Percentiles rank a stretch among this genome's conserved stretches.
phyloP scores from a whole-genome alignment of 2,113 vertebrate genomes.

The Elephantulus edwardii region DNA sequence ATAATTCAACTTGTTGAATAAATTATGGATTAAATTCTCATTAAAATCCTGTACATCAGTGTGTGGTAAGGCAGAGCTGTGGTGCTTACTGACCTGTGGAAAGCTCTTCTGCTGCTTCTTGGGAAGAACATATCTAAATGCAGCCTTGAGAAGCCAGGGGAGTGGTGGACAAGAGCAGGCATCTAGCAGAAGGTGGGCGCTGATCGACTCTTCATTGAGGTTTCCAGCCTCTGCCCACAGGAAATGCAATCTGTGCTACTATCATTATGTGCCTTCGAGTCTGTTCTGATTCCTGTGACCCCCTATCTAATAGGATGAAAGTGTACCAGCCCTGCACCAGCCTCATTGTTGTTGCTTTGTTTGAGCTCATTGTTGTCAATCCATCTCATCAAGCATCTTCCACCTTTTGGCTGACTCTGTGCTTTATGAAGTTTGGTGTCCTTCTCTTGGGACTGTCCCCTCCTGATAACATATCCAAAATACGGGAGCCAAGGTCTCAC shows the following conservation, averaged over 20 bases:
- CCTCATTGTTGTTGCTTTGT: too few species aligned
- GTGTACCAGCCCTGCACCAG: background rate
- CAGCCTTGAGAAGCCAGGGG: background rate
- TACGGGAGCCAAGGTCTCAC: background rate
- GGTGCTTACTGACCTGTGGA: background rate
- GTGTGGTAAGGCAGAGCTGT: background rate
- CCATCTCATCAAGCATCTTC: background rate
- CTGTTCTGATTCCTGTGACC: background rate
- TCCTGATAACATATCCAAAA: background rate
- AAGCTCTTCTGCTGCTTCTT: background rate
- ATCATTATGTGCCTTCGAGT: background rate
- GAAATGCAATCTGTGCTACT: background rate
- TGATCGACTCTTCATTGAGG: background rate
- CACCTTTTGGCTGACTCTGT: background rate
- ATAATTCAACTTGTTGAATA: constrained; percentile 56
- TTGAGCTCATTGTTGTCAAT: background rate
- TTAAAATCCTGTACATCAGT: constrained; percentile 38
- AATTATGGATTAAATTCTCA: constrained; percentile 54
- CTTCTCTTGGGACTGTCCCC: background rate
- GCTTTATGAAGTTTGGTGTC: background rate
- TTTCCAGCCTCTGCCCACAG: background rate
- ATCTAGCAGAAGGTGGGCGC: fast-evolving
- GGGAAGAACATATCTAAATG: background rate
- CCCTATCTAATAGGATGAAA: too few species aligned
- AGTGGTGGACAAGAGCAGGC: background rate